A percentile compares a stretch with the other conserved stretches of the same genome.
phyloP scores from a whole-genome alignment of 1,140 invertebrate genomes.

The Sweltsa coloradensis region DNA sequence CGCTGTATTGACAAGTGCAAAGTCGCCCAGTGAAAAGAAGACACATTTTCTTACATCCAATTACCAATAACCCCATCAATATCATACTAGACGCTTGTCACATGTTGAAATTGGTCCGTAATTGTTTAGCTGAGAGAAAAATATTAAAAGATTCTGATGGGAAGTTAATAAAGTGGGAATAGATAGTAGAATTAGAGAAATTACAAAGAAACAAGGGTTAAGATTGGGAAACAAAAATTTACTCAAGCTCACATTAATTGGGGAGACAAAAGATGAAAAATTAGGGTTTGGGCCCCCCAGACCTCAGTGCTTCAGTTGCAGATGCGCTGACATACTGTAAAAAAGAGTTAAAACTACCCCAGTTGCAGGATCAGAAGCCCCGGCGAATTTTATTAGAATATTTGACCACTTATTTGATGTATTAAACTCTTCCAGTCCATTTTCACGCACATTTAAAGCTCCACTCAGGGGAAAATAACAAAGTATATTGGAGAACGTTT shows the following conservation, averaged over 20 bases:
- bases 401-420: background rate
- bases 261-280: background rate
- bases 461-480: background rate
- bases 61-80: background rate
- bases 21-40: background rate
- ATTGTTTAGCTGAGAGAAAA: conserved; percentile 3
- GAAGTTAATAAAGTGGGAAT: background rate
- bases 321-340: background rate
- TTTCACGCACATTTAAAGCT: background rate
- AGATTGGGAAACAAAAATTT: conserved; percentile 1
- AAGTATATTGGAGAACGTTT: background rate
- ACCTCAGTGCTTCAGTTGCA: conserved; percentile 1
- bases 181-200: background rate
- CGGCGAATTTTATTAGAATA: background rate
- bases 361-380: background rate
- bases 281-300: background rate
- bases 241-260: conserved; percentile 5
- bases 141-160: conserved; percentile 4
- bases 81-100: conserved; percentile 4
- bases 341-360: background rate
- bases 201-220: background rate
- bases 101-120: conserved; percentile 7
- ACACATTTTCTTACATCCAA: background rate
- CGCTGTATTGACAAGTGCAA: background rate
- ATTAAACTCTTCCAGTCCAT: background rate